phyloP scores from a whole-genome alignment of 2,113 vertebrate genomes.

The Elachura formosa region DNA sequence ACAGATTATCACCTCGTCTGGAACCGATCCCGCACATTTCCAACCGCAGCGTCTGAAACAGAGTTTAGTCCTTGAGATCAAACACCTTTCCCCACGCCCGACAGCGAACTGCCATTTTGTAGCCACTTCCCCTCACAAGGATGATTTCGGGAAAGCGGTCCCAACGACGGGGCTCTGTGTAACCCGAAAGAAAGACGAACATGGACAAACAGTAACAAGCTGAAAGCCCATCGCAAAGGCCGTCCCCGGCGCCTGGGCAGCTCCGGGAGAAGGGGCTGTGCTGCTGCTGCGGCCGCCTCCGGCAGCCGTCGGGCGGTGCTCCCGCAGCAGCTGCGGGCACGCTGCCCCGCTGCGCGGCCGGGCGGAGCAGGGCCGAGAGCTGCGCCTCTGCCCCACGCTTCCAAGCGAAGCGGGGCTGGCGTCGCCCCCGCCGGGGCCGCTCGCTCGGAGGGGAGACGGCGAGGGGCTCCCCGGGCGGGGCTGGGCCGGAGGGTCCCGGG shows the following conservation, averaged over 20 bases:
- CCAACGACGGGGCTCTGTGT: background rate
- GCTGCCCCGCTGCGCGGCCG: background rate
- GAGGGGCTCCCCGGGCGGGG: background rate
- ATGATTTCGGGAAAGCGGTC: background rate
- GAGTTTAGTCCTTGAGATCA: background rate
- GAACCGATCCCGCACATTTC: background rate
- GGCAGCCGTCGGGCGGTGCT: background rate
- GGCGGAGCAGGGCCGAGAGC: background rate
- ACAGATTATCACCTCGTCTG: background rate
- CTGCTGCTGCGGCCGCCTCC: background rate
- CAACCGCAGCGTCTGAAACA: background rate
- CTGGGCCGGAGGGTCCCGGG: background rate
- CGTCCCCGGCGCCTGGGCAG: background rate
- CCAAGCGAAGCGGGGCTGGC: background rate
- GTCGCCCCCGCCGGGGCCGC: background rate
- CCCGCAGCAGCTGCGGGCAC: too few relatives aligned
- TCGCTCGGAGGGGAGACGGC: background rate
- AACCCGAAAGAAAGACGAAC: background rate
- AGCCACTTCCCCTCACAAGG: background rate
- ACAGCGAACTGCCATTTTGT: conserved; percentile 2
- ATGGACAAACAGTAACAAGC: background rate
- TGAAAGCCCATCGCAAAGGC: background rate
- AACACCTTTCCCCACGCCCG: background rate
- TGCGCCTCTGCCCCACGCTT: fast-evolving
- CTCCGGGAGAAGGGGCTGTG: background rate